Base-by-base conservation (phyloP, 2,113 vertebrate genomes). In the Euleptes europaea region DNA sequence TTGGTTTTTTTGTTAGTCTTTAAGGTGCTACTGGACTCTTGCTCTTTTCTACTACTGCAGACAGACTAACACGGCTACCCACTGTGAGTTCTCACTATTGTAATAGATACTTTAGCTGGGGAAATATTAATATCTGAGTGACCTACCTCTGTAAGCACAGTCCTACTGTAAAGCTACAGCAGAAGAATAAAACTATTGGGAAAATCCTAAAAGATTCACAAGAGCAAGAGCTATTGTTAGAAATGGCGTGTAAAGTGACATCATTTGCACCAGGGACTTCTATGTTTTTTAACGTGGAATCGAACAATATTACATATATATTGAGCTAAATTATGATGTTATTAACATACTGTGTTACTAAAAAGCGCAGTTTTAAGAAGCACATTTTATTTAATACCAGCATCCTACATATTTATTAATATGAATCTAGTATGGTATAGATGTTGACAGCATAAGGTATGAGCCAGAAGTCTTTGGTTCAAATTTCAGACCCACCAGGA, bases 171-270 rank as follows among this genome's bases (percentile, higher is more conserved):
- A 69, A 69, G 5, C n/a, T 10, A 57, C 40, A 63, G 73, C 60
- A 67, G 23, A 14, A 77, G 2, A 69, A 84, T 76, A 0, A 80
- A 73, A 60, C 3, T 44, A 81, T 75, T 79, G 17, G 85, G 44
- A 90, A 86, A 67, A 70, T 86, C 83, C 47, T 51, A 86, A 57
- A 87, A 57, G 40, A 65, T 81, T 84, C 85, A 23, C 31, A 78
- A 42, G 4, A 54, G 35, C 60, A 65, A 60, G 3, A 38, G 49
- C 26, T 54, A 63, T 57, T 54, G 26, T 11, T 23, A 63, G 6
- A 81, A 28, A 63, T 54, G 17, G 14, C 23, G 23, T 60, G 42
- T 51, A 80, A 84, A 89, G 88, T 0, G 0, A 73, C 71, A 44
- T 54, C 81, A 82, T 38, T 9, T 11, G 6, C 84, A 75, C 35